A percentile compares a stretch with the other conserved stretches of the same genome.
These are phyloP conservation scores for Chelmon rostratus DNA, from an alignment of 2,797 vertebrate genomes.

Conservation along the genomic window DNA sequence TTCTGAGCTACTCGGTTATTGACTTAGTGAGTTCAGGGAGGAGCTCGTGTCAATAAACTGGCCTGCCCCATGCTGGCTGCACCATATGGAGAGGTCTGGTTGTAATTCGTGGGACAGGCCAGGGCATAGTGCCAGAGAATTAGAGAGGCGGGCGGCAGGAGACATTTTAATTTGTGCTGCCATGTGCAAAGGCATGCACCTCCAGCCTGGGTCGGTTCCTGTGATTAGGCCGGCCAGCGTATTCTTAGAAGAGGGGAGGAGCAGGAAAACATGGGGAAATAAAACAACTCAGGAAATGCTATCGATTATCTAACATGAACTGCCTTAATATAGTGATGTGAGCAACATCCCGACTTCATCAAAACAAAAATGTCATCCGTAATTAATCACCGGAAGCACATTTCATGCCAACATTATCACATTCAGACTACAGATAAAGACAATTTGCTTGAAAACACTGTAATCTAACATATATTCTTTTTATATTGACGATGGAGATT, in stretches of 20 bases:
- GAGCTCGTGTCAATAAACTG: constrained; percentile 79
- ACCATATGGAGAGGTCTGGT: constrained; percentile 78
- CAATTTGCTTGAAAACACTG: not conserved
- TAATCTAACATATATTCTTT: not conserved
- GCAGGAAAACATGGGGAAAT: constrained; percentile 67
- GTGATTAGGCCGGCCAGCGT: constrained; percentile 78
- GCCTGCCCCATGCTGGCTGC: constrained; percentile 79
- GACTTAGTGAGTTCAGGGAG: constrained; percentile 75
- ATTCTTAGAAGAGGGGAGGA: constrained; percentile 81
- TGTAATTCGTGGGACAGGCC: constrained; percentile 83
- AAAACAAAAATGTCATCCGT: constrained; percentile 23
- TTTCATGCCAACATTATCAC: not conserved
- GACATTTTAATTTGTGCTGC: constrained; percentile 89
- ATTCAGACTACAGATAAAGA: not conserved
- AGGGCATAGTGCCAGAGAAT: constrained; percentile 85
- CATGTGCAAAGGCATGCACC: constrained; percentile 89
- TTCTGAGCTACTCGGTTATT: constrained; percentile 68
- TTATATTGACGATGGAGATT: no score
- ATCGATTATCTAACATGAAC: constrained; percentile 56
- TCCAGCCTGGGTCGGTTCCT: constrained; percentile 77
- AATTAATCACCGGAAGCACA: not conserved
- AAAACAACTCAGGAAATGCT: constrained; percentile 66
- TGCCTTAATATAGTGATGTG: constrained; percentile 38
- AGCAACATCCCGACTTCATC: constrained; percentile 24
- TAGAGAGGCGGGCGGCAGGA: constrained; percentile 84